phyloP scores from a whole-genome alignment of 1,140 invertebrate genomes.

The Elymnias hypermnestra region DNA sequence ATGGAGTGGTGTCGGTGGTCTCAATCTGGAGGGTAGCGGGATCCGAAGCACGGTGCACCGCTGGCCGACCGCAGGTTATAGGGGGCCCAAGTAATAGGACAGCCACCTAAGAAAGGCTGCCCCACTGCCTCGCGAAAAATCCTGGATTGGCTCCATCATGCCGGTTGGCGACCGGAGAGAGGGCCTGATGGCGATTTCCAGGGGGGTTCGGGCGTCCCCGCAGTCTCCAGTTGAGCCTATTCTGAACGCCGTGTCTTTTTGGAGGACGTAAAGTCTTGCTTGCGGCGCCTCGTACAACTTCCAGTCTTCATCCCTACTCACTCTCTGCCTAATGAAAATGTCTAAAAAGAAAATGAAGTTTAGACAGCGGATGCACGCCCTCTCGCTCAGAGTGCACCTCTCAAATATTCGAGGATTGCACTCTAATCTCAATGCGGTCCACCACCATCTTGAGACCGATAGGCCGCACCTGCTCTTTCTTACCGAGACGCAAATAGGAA shows the following conservation, averaged over 20 bases:
- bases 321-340: background rate
- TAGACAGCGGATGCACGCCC: too few relatives aligned
- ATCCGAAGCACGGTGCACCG: slow-evolving; percentile 12
- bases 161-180: slow-evolving; percentile 12
- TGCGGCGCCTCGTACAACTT: background rate
- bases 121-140: slow-evolving; percentile 10
- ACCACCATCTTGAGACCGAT: slow-evolving; percentile 4
- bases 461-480: slow-evolving; percentile 4
- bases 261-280: background rate
- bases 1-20: background rate
- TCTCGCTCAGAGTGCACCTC: background rate
- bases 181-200: slow-evolving; percentile 7
- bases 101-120: slow-evolving; percentile 15
- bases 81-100: slow-evolving; percentile 11
- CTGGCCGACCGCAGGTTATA: slow-evolving; percentile 15
- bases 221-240: slow-evolving; percentile 2
- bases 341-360: background rate
- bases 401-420: slow-evolving; percentile 2
- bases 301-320: background rate
- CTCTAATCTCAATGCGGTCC: slow-evolving; percentile 5
- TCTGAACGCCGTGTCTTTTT: background rate
- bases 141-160: slow-evolving; percentile 10
- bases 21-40: slow-evolving; percentile 14
- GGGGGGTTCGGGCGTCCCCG: slow-evolving; percentile 9
- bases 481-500: background rate